phyloP scores from a whole-genome alignment of 2,797 vertebrate species.

The Microctenopoma lineatum region DNA sequence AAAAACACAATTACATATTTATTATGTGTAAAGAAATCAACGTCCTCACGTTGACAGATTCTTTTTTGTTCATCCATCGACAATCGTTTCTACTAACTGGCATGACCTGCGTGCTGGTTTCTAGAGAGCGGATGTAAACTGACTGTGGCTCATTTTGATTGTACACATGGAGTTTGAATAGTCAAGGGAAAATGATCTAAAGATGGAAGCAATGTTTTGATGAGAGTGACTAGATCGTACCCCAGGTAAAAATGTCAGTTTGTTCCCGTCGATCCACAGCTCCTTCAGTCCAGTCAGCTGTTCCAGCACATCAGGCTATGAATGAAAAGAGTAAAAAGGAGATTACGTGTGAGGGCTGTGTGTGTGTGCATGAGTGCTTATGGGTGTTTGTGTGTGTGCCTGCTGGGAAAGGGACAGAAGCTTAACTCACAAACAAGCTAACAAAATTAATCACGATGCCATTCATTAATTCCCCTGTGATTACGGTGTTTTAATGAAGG shows the following conservation, averaged over 20 bases:
- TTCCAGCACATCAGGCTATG: slow-evolving; percentile 97
- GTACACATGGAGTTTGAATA: slow-evolving; percentile 15
- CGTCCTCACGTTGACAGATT: too few species aligned
- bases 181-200: slow-evolving; percentile 19
- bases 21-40: too few species aligned
- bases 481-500: not conserved
- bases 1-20: too few species aligned
- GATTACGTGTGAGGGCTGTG: slow-evolving; percentile 13
- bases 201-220: slow-evolving; percentile 3
- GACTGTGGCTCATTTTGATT: slow-evolving; percentile 37
- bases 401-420: not conserved
- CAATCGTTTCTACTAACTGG: not conserved
- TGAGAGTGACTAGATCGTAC: slow-evolving; percentile 78
- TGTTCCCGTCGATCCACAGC: slow-evolving; percentile 98
- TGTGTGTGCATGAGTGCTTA: not conserved
- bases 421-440: slow-evolving; percentile 14
- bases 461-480: slow-evolving; percentile 16
- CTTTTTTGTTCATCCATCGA: not conserved
- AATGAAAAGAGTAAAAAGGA: slow-evolving; percentile 36
- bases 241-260: slow-evolving; percentile 94
- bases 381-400: not conserved
- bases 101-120: not conserved
- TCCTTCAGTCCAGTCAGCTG: slow-evolving; percentile 95
- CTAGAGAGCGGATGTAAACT: slow-evolving; percentile 17
- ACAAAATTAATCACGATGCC: slow-evolving; percentile 2